Base-by-base conservation (phyloP, 2,113 vertebrate genomes). In the Trichomycterus rosablanca region DNA sequence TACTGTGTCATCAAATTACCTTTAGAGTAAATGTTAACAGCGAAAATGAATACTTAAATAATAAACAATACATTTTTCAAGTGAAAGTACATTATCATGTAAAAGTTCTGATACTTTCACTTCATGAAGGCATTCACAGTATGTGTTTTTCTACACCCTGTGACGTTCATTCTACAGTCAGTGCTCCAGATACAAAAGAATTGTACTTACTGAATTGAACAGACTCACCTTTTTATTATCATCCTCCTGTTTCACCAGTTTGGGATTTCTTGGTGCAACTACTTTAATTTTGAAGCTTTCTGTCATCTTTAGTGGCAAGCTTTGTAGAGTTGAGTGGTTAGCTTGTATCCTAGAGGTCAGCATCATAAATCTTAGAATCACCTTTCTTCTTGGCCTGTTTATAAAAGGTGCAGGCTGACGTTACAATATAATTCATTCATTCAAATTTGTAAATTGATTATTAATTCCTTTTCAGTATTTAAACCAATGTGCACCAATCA, bases 241-340 rank as follows among this genome's bases (percentile, higher is more conserved):
- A 43, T 80, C 75, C 3, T 81, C 63, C 43, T 77, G 77, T 15
- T 45, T 68, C 10, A 80, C 69, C 20, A 84, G 32, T 65, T 79
- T 89, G 0, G 63, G 68, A 22, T 46, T 64, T 46, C 6, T 16
- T 12, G 75, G 71, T 28, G 70, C 46, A 48, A 66, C 40, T 14
- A 68, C 71, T 64, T 84, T 84, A 49, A 74, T 85, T 50, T 75
- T 81, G 16, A 74, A 63, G 20, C 63, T 61, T 56, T 74, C 58
- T 1, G 62, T 24, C 39, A 48, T 67, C 66, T 67, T 84, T 53
- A 66, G 20, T 30, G 77, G 57, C 7, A 68, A 59, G 37, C 35
- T 71, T 43, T 80, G 81, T 18, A 79, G 68, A 26, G 74, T 52
- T 2, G 8, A 49, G 43, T 32, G 0, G 0, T 72, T 64, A 8